phyloP scores from a whole-genome alignment of 1,140 invertebrate species.

The Phocides pigmalion region DNA sequence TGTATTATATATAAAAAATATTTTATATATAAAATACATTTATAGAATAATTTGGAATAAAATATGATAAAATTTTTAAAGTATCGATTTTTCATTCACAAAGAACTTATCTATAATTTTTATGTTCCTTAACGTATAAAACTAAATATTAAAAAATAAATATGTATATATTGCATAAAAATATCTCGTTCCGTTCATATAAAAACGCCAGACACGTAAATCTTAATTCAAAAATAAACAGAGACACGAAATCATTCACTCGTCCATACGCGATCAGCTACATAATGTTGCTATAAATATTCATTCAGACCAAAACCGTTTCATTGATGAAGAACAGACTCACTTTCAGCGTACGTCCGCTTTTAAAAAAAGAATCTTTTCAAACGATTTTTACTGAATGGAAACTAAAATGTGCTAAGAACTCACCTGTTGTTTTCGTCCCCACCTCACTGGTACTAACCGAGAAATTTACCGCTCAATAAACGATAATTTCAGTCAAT shows the following conservation, averaged over 20 bases:
- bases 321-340: conserved; percentile 24
- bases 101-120: too few relatives aligned
- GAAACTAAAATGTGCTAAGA: conserved; percentile 14
- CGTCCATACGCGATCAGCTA: conserved; percentile 1
- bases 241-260: conserved; percentile 13
- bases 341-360: conserved; percentile 21
- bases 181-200: not conserved
- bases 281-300: conserved; percentile 24
- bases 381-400: conserved; percentile 20
- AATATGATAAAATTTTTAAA: too few relatives aligned
- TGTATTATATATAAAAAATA: too few relatives aligned
- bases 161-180: too few relatives aligned
- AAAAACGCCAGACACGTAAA: conserved; percentile 16
- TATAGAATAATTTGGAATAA: too few relatives aligned
- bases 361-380: conserved; percentile 5
- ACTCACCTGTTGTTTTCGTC: conserved; percentile 31
- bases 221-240: conserved; percentile 15
- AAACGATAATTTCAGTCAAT: conserved; percentile 13
- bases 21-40: too few relatives aligned
- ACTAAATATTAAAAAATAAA: too few relatives aligned
- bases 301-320: conserved; percentile 24
- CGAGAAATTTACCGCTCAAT: conserved; percentile 5
- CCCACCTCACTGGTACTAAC: not conserved
- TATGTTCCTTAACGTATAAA: too few relatives aligned
- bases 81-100: too few relatives aligned